Base-by-base conservation (phyloP, 2,113 vertebrate species). In the Pangasianodon hypophthalmus region DNA sequence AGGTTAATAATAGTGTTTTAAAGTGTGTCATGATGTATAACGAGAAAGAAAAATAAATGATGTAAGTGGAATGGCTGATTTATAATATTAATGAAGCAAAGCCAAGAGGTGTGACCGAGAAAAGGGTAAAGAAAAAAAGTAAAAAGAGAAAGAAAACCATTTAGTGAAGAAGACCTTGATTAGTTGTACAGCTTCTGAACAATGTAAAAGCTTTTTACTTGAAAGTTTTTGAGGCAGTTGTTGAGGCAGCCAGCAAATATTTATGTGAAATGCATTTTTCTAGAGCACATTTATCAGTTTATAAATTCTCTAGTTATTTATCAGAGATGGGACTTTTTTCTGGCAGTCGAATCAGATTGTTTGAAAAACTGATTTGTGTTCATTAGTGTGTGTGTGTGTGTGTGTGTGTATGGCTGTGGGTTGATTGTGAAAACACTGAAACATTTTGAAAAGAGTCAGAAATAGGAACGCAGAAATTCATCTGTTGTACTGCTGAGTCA, bases 401-500 rank as follows among this genome's bases (percentile, higher is more conserved):
- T 69, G 67, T 14, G 67, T 71, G 67, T 71, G 67, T 32, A n/a
- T 69, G n/a, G n/a, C 29, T 67, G 54, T 67, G 32, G 46, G 4
- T 60, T 79, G 52, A 56, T 56, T 58, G 24, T 58, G 32, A 77
- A 71, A 75, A 73, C 69, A 44, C 37, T 87, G 19, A 87, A 56
- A 77, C 11, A 24, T 60, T 48, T 52, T 75, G 50, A 37, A 29
- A 46, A 37, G 50, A n/a, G 26, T 14, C 44, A 71, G 44, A 32
- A 85, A 50, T 67, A n/a, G 58, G 5, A 75, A 32, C 54, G 26
- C 80, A 83, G 64, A 87, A 58, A 75, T 41, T 44, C 46, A 85
- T 77, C 71, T 46, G 87, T 85, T 4, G 8, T 80, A 64, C 16
- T 91, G 87, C 86, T 91, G 87, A 88, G 84, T 88, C 87, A 91